Conservation (phyloP, 2,797 vertebrate species). For the Hoplostethus mediterraneus region DNA sequence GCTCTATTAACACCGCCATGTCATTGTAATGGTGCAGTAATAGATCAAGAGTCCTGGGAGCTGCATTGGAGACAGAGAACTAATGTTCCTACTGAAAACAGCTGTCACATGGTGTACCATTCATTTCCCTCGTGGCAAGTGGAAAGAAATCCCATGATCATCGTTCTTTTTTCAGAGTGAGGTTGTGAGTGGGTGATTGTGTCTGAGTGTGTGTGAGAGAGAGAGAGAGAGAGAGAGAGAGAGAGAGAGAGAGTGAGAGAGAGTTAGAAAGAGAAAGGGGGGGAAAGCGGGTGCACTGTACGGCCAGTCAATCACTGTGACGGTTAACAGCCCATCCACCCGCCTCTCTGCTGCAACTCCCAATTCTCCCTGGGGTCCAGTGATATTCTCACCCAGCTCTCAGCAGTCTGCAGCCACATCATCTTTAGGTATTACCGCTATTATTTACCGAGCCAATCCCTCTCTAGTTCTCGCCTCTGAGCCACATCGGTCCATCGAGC, state of each 20-base stretch:
- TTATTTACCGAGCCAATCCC: slow-evolving; percentile 66
- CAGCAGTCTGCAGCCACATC: slow-evolving; percentile 33
- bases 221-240: neutral
- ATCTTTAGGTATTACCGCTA: slow-evolving; percentile 55
- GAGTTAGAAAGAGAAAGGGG: neutral
- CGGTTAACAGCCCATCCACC: slow-evolving; percentile 63
- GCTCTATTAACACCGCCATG: slow-evolving; percentile 25
- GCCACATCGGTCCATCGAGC: slow-evolving; percentile 64
- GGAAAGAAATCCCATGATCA: slow-evolving; percentile 74
- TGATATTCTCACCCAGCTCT: slow-evolving; percentile 49
- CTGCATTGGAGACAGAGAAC: slow-evolving; percentile 44
- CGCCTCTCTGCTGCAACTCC: slow-evolving; percentile 34
- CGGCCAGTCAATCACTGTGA: slow-evolving; percentile 38
- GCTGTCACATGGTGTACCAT: slow-evolving; percentile 68
- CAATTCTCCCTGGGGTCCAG: neutral
- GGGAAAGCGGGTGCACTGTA: slow-evolving; percentile 29
- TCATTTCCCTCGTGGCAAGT: slow-evolving; percentile 57
- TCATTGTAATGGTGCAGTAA: slow-evolving; percentile 53
- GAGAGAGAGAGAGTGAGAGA: neutral
- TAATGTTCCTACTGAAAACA: slow-evolving; percentile 68
- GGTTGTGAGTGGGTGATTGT: slow-evolving; percentile 33
- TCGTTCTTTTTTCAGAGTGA: slow-evolving; percentile 52
- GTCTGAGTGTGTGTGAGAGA: slow-evolving; percentile 11
- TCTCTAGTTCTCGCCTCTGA: slow-evolving; percentile 31
- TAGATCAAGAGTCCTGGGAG: slow-evolving; percentile 48